Percentiles rank a stretch among this genome's conserved stretches.
These are phyloP conservation scores for Myotis davidii DNA, from an alignment of 2,113 vertebrate species.

Conservation along the genomic window DNA sequence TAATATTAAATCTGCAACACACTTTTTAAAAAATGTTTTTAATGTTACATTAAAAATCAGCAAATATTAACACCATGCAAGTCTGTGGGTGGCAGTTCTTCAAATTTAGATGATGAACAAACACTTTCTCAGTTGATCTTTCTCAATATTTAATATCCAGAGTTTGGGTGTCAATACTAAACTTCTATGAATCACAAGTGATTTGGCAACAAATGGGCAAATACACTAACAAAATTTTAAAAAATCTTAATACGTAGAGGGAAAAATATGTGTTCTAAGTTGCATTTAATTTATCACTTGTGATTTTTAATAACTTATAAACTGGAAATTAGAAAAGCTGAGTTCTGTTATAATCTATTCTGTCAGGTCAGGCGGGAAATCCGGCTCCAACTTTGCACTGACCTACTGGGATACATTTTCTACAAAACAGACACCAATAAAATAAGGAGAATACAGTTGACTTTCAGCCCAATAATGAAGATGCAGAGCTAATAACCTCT, in stretches of 20 bases:
- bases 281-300: neutral
- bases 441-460: neutral
- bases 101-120: conserved; percentile 7
- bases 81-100: neutral
- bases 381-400: neutral
- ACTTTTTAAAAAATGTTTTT: neutral
- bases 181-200: neutral
- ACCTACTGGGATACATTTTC: neutral
- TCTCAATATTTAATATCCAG: neutral
- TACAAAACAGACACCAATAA: neutral
- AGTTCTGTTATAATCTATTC: neutral
- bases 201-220: conserved; percentile 14
- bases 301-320: neutral
- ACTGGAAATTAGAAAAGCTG: neutral
- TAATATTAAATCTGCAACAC: conserved; percentile 26
- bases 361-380: neutral
- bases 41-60: neutral
- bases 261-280: neutral
- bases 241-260: neutral
- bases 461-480: neutral
- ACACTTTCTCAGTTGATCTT: neutral
- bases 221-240: neutral
- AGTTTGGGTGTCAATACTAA: neutral
- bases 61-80: neutral
- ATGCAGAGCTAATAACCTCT: neutral